Conservation (phyloP, 1,140 invertebrate genomes). For the Platyscapa corneri region DNA sequence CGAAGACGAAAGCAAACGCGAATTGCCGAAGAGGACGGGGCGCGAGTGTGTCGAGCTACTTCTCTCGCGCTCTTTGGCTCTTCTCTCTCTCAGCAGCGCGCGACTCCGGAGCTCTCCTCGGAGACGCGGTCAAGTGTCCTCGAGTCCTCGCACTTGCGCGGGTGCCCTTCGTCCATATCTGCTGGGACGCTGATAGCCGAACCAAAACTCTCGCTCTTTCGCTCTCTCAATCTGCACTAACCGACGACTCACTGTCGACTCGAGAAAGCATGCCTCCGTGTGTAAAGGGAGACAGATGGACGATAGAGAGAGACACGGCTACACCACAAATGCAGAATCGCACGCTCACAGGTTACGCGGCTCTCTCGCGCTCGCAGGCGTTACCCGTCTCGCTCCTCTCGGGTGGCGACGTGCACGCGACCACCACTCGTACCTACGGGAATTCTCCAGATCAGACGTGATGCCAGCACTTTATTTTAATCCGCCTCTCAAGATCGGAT, state of each 20-base stretch:
- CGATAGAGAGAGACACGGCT: neutral
- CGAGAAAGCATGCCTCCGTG: neutral
- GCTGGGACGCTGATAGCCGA: neutral
- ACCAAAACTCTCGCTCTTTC: neutral
- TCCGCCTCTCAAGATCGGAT: neutral
- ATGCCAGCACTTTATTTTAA: neutral
- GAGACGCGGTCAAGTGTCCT: neutral
- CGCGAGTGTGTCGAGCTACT: neutral
- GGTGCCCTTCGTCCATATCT: neutral
- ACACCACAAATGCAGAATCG: neutral
- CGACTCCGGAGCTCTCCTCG: neutral
- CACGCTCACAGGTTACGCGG: no score
- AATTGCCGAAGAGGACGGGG: neutral
- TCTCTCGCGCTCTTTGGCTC: neutral
- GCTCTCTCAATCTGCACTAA: neutral
- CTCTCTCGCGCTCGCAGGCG: no score
- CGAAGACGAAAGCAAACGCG: no score
- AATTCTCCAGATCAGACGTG: neutral
- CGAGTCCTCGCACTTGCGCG: neutral
- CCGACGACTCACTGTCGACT: no score
- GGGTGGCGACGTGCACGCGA: no score
- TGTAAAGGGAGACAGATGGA: neutral
- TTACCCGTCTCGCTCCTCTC: no score
- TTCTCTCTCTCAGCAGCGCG: neutral
- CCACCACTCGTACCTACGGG: neutral